Evolutionary conservation across 2,797 vertebrate species (phyloP).

Genomic region (Silurus lanzhouensis): DNA sequence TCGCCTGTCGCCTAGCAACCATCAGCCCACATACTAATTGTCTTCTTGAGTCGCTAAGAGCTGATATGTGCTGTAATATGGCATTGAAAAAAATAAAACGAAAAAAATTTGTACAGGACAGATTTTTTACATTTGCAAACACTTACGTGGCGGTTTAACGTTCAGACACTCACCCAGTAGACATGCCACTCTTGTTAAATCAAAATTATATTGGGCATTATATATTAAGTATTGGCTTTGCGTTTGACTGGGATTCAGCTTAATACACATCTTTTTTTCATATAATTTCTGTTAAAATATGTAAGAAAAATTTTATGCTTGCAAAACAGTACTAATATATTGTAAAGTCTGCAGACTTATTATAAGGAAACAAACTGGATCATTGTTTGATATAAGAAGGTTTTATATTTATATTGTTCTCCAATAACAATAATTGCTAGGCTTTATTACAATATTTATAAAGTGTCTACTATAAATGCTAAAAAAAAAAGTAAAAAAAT

Average conservation of each 20-base stretch:
- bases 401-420: not conserved
- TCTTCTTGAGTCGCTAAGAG: constrained; percentile 45
- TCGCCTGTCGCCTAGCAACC: constrained; percentile 71
- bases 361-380: not conserved
- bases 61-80: constrained; percentile 54
- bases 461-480: not conserved
- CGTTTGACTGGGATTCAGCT: not conserved
- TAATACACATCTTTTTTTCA: not conserved
- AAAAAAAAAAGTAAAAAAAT: not conserved
- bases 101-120: not conserved
- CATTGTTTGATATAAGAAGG: not conserved
- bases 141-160: not conserved
- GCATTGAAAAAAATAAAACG: constrained; percentile 31
- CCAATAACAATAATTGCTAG: no score
- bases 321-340: not conserved
- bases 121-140: constrained; percentile 24
- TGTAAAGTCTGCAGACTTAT: not conserved
- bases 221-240: not conserved
- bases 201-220: not conserved
- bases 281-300: no score
- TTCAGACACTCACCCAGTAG: not conserved
- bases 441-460: no score
- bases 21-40: constrained; percentile 57
- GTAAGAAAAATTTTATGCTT: not conserved
- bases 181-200: not conserved